A percentile compares a stretch with the other conserved stretches of the same genome.
Conservation (phyloP, 2,113 vertebrate species). For the Sceloporus undulatus region DNA sequence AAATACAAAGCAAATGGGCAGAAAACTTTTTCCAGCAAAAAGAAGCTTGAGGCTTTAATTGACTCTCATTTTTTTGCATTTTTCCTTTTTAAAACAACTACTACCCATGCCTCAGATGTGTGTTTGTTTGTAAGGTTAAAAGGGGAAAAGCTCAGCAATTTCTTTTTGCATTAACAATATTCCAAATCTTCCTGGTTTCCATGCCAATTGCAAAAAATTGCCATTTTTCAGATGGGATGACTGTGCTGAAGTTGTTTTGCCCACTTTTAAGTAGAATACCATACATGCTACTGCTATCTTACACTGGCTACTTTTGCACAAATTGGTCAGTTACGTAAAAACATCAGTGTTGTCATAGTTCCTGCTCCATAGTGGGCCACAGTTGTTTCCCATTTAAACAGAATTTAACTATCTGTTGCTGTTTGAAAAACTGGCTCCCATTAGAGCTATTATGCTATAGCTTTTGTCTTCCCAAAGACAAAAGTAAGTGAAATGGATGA, state of each 20-base stretch:
- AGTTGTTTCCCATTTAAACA: background rate
- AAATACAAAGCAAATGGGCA: background rate
- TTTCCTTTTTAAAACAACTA: conserved; percentile 18
- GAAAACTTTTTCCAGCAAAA: background rate
- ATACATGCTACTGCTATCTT: background rate
- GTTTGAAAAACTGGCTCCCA: background rate
- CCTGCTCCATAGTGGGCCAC: background rate
- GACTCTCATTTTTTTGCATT: conserved; percentile 3
- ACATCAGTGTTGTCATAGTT: background rate
- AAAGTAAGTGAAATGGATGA: background rate
- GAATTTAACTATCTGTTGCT: background rate
- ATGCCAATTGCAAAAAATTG: background rate
- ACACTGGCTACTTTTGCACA: background rate
- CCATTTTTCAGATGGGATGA: background rate
- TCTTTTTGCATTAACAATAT: background rate
- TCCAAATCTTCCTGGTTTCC: background rate
- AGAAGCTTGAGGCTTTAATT: background rate
- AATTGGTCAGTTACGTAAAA: background rate
- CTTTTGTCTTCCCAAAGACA: background rate
- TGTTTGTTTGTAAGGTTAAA: background rate
- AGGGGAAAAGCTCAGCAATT: too few relatives aligned
- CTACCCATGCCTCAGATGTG: background rate
- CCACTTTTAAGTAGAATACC: background rate
- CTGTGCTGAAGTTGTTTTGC: background rate
- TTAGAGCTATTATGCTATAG: background rate